Evolutionary conservation across 2,888 invertebrate species (phyloP).

Genomic region (Xestia rhomboidea): DNA sequence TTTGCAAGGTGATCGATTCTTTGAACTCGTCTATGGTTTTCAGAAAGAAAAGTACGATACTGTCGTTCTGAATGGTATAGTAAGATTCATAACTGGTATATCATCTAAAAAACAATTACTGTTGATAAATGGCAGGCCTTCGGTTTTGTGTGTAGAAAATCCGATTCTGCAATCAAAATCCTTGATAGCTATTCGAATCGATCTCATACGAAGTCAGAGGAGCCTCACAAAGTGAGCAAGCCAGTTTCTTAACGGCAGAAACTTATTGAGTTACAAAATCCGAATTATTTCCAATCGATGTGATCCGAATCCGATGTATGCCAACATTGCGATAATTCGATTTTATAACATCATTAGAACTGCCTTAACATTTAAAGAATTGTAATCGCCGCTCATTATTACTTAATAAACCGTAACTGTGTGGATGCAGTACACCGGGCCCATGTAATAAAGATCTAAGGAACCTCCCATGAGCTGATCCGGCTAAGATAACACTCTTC

Average conservation of each 20-base stretch:
- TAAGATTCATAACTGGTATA: background rate
- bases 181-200: background rate
- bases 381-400: conserved; percentile 64
- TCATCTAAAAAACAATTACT: background rate
- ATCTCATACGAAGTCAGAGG: background rate
- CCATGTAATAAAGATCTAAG: conserved; percentile 90
- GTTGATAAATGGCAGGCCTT: background rate
- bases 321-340: conserved; percentile 48
- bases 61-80: background rate
- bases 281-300: conserved; percentile 46
- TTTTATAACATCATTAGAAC: conserved; percentile 62
- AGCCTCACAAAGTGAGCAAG: background rate
- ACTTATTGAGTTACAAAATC: conserved; percentile 36
- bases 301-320: conserved; percentile 42
- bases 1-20: conserved; percentile 3
- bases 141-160: background rate
- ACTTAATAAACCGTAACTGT: conserved; percentile 63
- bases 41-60: background rate
- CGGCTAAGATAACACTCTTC: conserved; percentile 83
- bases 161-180: background rate
- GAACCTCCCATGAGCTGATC: conserved; percentile 86
- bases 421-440: conserved; percentile 69
- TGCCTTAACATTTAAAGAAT: conserved; percentile 59
- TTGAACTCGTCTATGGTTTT: background rate
- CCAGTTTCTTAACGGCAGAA: conserved; percentile 15